Evolutionary conservation across 2,113 vertebrate genomes (phyloP), one percentile per base, ranked within the genome.

Genomic region (Cavia aperea): DNA sequence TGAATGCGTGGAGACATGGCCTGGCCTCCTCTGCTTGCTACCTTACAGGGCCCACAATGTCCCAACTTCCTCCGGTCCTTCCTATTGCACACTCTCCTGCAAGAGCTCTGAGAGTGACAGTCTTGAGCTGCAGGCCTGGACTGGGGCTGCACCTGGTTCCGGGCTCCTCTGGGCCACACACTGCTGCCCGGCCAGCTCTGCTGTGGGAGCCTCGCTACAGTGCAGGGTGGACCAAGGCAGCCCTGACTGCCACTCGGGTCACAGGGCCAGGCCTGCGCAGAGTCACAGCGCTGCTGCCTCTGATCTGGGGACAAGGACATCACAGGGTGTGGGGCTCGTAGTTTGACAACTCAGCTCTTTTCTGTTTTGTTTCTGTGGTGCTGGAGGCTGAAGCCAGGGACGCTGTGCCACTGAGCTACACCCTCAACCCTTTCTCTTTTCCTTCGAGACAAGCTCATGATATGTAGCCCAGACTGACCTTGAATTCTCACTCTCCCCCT

Each of bases 51-150:
- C 0, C 0, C 19, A 26, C 56, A 16, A 54, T 1, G 26, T 21
- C 68, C 23, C 23, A 60, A 88, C 66, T 96, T 97, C 95, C 90
- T 65, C 46, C 60, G 11, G 11, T 43, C 82, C n/a, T 95, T 96
- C 88, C 88, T 86, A 90, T 93, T 91, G 54, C 0, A 0, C 46
- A 56, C 88, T 0, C 23, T 46, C 58, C 15, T 49, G 58, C 26
- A 2, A 75, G 33, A 33, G 16, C 21, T 5, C 46, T 12, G 84
- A 26, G 56, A 83, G 36, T 4, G 63, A 51, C 33, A 29, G 88
- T 24, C 36, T 58, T 63, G 49, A 36, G 26, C 10, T 0, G 0
- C 24, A 33, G 66, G 23, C 15, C 23, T 12, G 4, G 70, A 70
- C 7, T 29, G 2, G 36, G n/a, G 68, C 60, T 21, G 46, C 18